phyloP scores from a whole-genome alignment of 2,113 vertebrate species.

The Spilogale gracilis region DNA sequence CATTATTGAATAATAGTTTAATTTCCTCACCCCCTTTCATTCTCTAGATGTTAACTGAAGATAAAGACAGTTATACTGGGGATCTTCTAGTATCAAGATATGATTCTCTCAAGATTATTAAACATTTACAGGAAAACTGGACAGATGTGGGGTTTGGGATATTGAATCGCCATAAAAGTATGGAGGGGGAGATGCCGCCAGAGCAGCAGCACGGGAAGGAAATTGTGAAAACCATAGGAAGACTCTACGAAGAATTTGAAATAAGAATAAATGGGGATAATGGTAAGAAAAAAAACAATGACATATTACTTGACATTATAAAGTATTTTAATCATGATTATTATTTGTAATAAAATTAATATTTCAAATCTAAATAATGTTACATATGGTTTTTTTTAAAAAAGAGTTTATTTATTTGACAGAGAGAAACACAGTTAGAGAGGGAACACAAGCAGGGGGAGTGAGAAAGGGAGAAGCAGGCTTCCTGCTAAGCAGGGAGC shows the following conservation, averaged over 20 bases:
- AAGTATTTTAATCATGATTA: conserved; percentile 10
- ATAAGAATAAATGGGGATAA: conserved; percentile 87
- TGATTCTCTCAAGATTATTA: conserved; percentile 86
- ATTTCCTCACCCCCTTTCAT: background rate
- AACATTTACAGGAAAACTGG: conserved; percentile 88
- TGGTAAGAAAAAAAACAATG: conserved; percentile 84
- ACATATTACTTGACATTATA: background rate
- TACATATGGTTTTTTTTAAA: background rate
- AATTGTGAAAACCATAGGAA: conserved; percentile 73
- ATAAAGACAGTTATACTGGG: conserved; percentile 86
- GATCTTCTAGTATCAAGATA: conserved; percentile 84
- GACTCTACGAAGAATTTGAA: conserved; percentile 85
- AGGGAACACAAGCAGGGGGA: too few species aligned
- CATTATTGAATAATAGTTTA: background rate
- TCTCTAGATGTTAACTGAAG: conserved; percentile 86
- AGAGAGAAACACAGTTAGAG: too few species aligned
- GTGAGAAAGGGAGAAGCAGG: too few species aligned
- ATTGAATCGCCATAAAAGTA: conserved; percentile 87
- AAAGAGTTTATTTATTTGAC: too few species aligned
- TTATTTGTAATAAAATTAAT: conserved; percentile 30
- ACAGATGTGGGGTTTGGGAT: conserved; percentile 85
- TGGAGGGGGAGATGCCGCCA: conserved; percentile 77
- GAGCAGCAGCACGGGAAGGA: conserved; percentile 83
- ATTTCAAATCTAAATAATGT: conserved; percentile 41
- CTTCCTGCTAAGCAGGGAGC: too few species aligned